Conservation (phyloP, 2,797 vertebrate genomes). For the Melanotaenia parkinsoni region DNA sequence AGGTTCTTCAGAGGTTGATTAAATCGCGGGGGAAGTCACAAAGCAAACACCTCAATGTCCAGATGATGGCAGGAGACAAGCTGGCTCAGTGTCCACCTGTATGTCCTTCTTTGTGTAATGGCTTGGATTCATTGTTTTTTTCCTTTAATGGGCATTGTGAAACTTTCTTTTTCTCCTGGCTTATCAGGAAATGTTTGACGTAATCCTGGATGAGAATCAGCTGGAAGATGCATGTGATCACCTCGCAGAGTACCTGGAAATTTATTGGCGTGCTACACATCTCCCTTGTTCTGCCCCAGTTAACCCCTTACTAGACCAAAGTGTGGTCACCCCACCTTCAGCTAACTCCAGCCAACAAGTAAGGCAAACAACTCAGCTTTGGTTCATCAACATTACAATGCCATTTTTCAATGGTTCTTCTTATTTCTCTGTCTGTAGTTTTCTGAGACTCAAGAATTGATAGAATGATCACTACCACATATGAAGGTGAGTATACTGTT, state of each 20-base stretch:
- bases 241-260: slow-evolving; percentile 93
- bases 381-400: neutral
- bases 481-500: slow-evolving; percentile 62
- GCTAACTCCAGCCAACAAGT: slow-evolving; percentile 94
- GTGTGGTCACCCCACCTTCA: slow-evolving; percentile 87
- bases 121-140: neutral
- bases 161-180: neutral
- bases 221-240: slow-evolving; percentile 96
- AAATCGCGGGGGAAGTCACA: slow-evolving; percentile 97
- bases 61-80: slow-evolving; percentile 98
- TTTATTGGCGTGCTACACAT: slow-evolving; percentile 95
- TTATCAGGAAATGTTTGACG: slow-evolving; percentile 94
- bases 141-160: neutral
- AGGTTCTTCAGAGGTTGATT: slow-evolving; percentile 95
- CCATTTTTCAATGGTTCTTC: neutral
- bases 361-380: slow-evolving; percentile 1
- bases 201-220: slow-evolving; percentile 97
- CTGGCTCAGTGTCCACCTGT: slow-evolving; percentile 95
- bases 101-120: slow-evolving; percentile 27
- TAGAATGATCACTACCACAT: slow-evolving; percentile 79
- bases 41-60: slow-evolving; percentile 96
- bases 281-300: slow-evolving; percentile 84
- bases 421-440: slow-evolving; percentile 70
- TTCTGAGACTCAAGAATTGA: slow-evolving; percentile 87
- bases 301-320: slow-evolving; percentile 86